phyloP scores from a whole-genome alignment of 2,888 invertebrate genomes.

The Amiota communis region DNA sequence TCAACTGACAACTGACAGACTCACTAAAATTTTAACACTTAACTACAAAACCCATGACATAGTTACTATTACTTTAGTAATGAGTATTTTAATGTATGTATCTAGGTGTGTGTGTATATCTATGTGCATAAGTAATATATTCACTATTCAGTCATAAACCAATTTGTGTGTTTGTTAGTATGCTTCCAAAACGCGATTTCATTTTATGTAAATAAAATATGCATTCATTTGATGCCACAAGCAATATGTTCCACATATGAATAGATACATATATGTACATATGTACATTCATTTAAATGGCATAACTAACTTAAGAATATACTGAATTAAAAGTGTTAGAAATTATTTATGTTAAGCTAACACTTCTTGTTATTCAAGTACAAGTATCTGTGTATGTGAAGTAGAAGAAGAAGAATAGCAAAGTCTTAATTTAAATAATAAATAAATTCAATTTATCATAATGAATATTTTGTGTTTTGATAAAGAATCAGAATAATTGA shows the following conservation, averaged over 20 bases:
- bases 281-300: no score
- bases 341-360: no score
- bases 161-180: conserved; percentile 38
- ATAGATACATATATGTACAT: no score
- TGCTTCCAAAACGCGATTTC: conserved; percentile 47
- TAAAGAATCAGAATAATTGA: no score
- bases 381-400: no score
- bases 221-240: conserved; percentile 14
- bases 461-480: no score
- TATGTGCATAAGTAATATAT: conserved; percentile 56
- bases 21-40: background rate
- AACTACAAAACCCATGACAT: background rate
- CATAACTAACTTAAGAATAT: no score
- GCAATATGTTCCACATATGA: background rate
- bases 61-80: background rate
- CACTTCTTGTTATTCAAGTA: no score
- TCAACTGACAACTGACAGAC: background rate
- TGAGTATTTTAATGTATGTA: conserved; percentile 51
- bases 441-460: no score
- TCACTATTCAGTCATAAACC: conserved; percentile 30
- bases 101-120: conserved; percentile 3
- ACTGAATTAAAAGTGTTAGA: no score
- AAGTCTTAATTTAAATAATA: no score
- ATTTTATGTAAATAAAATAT: conserved; percentile 51
- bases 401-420: no score